Conservation (phyloP, 2,888 invertebrate genomes). For the Euplagia quadripunctaria region DNA sequence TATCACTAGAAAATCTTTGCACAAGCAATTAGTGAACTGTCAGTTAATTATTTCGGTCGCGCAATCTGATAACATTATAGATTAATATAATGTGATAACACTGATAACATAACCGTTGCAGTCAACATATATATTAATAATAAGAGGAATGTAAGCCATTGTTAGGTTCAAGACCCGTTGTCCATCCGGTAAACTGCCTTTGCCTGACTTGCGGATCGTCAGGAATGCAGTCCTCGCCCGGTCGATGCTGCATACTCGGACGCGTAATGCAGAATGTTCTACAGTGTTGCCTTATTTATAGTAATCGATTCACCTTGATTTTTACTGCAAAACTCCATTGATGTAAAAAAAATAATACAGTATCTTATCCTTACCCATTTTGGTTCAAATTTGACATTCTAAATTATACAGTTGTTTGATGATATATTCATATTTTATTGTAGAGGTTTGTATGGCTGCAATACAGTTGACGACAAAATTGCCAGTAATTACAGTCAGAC, state of each 20-base stretch:
- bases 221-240: conserved; percentile 78
- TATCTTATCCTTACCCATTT: background rate
- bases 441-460: too few species aligned
- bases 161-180: conserved; percentile 74
- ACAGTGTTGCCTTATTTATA: conserved; percentile 7
- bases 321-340: background rate
- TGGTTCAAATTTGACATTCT: background rate
- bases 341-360: background rate
- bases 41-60: conserved; percentile 18
- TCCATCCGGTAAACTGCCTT: conserved; percentile 61
- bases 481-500: too few species aligned
- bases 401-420: too few species aligned
- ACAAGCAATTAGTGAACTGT: conserved; percentile 23
- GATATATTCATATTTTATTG: too few species aligned
- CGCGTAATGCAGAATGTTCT: conserved; percentile 56
- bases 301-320: background rate
- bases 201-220: conserved; percentile 56
- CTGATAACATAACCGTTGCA: conserved; percentile 3
- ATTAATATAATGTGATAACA: conserved; percentile 19
- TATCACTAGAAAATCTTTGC: conserved; percentile 27
- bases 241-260: conserved; percentile 64
- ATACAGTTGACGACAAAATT: too few species aligned
- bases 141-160: conserved; percentile 49
- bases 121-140: conserved; percentile 22
- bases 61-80: conserved; percentile 12